Conservation (phyloP, 2,797 vertebrate genomes). For the Rousettus madagascariensis region DNA sequence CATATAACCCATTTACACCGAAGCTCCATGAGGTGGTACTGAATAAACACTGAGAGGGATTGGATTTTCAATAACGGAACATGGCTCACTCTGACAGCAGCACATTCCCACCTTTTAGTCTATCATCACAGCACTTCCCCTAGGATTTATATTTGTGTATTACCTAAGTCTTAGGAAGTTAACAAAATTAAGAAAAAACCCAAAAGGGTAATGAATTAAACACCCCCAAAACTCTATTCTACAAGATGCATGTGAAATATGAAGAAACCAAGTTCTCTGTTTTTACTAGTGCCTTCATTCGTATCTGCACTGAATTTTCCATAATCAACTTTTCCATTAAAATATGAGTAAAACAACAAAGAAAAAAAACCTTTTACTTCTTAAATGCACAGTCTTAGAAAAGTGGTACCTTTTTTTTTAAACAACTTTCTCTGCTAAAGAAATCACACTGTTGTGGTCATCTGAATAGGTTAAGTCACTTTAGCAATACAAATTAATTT, state of each 20-base stretch:
- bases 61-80: slow-evolving; percentile 2
- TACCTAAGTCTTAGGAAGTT: slow-evolving; percentile 22
- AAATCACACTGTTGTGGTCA: slow-evolving; percentile 48
- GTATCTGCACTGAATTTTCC: background rate
- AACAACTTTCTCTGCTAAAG: slow-evolving; percentile 31
- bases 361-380: background rate
- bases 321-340: slow-evolving; percentile 15
- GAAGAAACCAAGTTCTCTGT: slow-evolving; percentile 20
- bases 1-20: slow-evolving; percentile 32
- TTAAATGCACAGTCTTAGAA: background rate
- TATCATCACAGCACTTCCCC: slow-evolving; percentile 4
- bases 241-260: slow-evolving; percentile 28
- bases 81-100: slow-evolving; percentile 51
- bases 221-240: background rate
- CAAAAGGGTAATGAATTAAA: slow-evolving; percentile 47
- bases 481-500: slow-evolving; percentile 39
- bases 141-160: background rate
- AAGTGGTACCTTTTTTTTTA: slow-evolving; percentile 19
- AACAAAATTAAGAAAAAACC: slow-evolving; percentile 21
- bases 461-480: slow-evolving; percentile 8
- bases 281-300: background rate
- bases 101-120: slow-evolving; percentile 49
- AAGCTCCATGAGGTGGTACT: slow-evolving; percentile 49
- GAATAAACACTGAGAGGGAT: slow-evolving; percentile 35
- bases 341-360: background rate